Conservation (phyloP, 2,888 invertebrate species). For the Schrankia costaestrigalis region DNA sequence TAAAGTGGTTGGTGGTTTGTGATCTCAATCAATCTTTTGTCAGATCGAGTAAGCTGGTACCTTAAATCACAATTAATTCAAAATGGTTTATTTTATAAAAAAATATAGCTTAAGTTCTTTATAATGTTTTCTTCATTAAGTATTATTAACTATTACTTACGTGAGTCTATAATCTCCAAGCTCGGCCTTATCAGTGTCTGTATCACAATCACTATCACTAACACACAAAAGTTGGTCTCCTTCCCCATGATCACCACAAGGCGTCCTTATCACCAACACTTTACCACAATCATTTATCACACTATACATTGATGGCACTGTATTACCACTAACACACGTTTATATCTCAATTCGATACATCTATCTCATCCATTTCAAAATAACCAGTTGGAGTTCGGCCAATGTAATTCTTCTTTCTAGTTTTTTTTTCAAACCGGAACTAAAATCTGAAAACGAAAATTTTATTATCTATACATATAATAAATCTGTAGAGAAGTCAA, state of each 20-base stretch:
- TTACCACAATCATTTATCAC: constrained; percentile 33
- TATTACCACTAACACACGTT: constrained; percentile 13
- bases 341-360: constrained; percentile 11
- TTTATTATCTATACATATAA: too few species aligned
- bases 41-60: too few species aligned
- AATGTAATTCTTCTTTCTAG: constrained; percentile 33
- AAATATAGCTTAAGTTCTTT: background rate
- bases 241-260: constrained; percentile 50
- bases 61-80: too few species aligned
- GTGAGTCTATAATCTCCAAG: constrained; percentile 64
- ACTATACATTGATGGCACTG: constrained; percentile 55
- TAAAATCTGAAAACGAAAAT: constrained; percentile 59
- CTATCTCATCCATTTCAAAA: constrained; percentile 31
- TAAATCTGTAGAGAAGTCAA: too few species aligned
- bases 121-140: background rate
- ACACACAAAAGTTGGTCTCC: constrained; percentile 48
- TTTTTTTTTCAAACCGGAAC: constrained; percentile 40
- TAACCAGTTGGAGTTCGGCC: constrained; percentile 51
- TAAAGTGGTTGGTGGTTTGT: too few species aligned
- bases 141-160: constrained; percentile 45
- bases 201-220: constrained; percentile 48
- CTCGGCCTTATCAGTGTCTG: constrained; percentile 53
- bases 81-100: too few species aligned
- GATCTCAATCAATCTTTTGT: too few species aligned
- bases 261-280: constrained; percentile 44